A percentile compares a stretch with the other conserved stretches of the same genome.
phyloP scores from a whole-genome alignment of 2,113 vertebrate species.

The Colaptes auratus region DNA sequence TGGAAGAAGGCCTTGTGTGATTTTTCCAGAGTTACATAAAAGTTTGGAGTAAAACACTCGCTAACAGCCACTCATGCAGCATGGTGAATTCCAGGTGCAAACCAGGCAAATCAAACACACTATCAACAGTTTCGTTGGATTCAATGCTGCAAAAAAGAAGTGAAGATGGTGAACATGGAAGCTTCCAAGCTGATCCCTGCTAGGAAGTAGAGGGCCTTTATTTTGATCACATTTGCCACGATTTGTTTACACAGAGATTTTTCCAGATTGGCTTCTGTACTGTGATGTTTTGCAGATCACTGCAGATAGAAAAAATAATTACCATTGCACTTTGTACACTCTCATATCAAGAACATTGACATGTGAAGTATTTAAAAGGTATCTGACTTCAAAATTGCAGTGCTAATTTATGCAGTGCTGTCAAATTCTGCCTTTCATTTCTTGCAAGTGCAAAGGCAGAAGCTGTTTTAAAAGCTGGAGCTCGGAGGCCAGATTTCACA shows the following conservation, averaged over 20 bases:
- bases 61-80: background rate
- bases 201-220: background rate
- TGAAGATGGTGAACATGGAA: background rate
- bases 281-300: conserved; percentile 28
- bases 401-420: conserved; percentile 68
- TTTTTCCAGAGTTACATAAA: background rate
- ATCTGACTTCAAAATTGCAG: conserved; percentile 57
- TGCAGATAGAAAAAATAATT: conserved; percentile 48
- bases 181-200: background rate
- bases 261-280: conserved; percentile 4
- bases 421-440: conserved; percentile 62
- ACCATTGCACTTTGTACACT: conserved; percentile 42
- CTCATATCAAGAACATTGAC: conserved; percentile 52
- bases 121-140: background rate
- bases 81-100: background rate
- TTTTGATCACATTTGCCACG: background rate
- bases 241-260: conserved; percentile 40
- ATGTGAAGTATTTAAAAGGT: conserved; percentile 68
- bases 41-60: background rate
- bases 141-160: background rate
- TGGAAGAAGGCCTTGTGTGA: background rate
- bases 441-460: conserved; percentile 59
- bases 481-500: conserved; percentile 61
- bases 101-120: background rate
- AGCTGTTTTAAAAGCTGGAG: conserved; percentile 62